Base-by-base conservation (phyloP, 2,797 vertebrate genomes). In the Karalla daura region DNA sequence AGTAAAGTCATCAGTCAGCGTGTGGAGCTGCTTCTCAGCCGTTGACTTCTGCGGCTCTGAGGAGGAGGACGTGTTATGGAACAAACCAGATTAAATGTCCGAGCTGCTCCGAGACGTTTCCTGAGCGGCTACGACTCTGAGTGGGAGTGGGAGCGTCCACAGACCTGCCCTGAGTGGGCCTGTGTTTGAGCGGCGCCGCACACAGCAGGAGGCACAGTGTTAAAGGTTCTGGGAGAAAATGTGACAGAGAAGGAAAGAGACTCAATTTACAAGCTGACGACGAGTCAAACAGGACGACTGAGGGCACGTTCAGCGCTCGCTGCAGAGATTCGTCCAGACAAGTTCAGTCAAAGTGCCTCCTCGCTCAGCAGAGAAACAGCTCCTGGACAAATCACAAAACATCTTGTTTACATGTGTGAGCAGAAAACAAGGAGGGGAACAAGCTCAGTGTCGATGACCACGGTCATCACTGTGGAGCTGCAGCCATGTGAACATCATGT, bases 151-250 rank as follows among this genome's bases (percentile, higher is more conserved):
- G n/a, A n/a, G n/a, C n/a, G n/a, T n/a, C n/a, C n/a, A n/a, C n/a
- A n/a, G n/a, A n/a, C n/a, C n/a, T n/a, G n/a, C n/a, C n/a, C 21
- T 75, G 82, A 78, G 85, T 88, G 85, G 83, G 85, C 75, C 55
- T 63, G 73, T 59, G 46, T 74, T 85, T 83, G 86, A 83, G 77
- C 61, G 1, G 64, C 20, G 15, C 27, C 0, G 54, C n/a, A n/a
- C n/a, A n/a, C n/a, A n/a, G n/a, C n/a, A n/a, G 10, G 70, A 35
- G 20, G 72, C 51, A 46, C 56, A 60, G 33, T 6, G 2, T 11
- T 10, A 49, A 51, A 39, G 39, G 24, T 64, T 58, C 67, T 70
- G 47, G 44, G 23, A 67, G 40, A 51, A 7, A 18, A 71, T 3
- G 39, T n/a, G 4, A 46, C 43, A 53, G 33, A 17, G 55, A 9